Evolutionary conservation across 2,113 vertebrate genomes (phyloP).

Genomic region (Gobiocypris rarus): DNA sequence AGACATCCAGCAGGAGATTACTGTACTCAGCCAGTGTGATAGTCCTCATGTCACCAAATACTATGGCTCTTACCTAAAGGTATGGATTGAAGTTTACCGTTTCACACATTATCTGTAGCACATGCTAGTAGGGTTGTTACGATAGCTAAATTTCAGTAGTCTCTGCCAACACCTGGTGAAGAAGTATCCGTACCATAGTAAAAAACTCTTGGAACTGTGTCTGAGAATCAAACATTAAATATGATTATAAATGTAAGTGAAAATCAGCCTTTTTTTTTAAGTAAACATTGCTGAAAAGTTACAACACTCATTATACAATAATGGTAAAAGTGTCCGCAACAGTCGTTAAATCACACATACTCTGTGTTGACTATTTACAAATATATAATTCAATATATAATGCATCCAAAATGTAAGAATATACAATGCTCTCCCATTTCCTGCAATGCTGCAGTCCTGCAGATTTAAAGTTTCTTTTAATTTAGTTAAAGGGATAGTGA

Average conservation of each 20-base stretch:
- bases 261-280: background rate
- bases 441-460: no score
- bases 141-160: background rate
- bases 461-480: no score
- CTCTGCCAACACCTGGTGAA: background rate
- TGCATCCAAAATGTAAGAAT: no score
- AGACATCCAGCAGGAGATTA: slow-evolving; percentile 93
- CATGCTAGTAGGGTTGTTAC: background rate
- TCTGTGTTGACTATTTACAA: no score
- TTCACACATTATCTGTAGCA: background rate
- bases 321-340: no score
- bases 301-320: no score
- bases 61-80: slow-evolving; percentile 91
- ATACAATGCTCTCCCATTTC: no score
- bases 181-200: no score
- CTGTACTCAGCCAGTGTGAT: slow-evolving; percentile 89
- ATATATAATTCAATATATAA: no score
- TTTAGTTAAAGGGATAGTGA: no score
- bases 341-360: no score
- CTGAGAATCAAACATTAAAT: background rate
- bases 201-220: background rate
- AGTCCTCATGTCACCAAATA: slow-evolving; percentile 91
- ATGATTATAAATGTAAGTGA: background rate
- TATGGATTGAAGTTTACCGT: slow-evolving; percentile 60
- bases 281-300: background rate